Conservation (phyloP, 2,888 invertebrate genomes). For the Euplexia lucipara region DNA sequence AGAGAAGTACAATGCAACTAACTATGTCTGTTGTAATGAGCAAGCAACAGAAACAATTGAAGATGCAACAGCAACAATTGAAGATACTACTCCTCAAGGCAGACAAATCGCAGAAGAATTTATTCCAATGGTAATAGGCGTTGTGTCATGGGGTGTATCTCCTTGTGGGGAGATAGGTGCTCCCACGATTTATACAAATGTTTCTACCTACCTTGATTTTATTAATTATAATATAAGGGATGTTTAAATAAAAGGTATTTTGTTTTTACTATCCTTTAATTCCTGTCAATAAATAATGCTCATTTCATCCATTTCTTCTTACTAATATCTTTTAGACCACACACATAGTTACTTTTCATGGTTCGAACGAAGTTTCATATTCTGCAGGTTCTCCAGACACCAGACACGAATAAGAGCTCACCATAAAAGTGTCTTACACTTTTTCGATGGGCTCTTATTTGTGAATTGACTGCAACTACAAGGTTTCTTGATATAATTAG, state of each 20-base stretch:
- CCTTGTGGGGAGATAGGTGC: slow-evolving; percentile 89
- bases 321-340: background rate
- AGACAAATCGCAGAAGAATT: slow-evolving; percentile 55
- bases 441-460: too few relatives aligned
- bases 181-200: slow-evolving; percentile 90
- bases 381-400: too few relatives aligned
- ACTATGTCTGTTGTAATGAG: slow-evolving; percentile 36
- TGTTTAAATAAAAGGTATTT: slow-evolving; percentile 49
- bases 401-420: too few relatives aligned
- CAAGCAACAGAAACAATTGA: slow-evolving; percentile 16
- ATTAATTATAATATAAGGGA: slow-evolving; percentile 72
- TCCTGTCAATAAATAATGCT: slow-evolving; percentile 47
- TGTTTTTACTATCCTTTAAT: slow-evolving; percentile 46
- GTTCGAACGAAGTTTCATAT: too few relatives aligned
- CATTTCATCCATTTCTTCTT: slow-evolving; percentile 9
- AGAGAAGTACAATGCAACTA: slow-evolving; percentile 39
- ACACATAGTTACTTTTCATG: too few relatives aligned
- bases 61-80: background rate
- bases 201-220: slow-evolving; percentile 86
- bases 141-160: slow-evolving; percentile 90
- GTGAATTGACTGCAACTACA: too few relatives aligned
- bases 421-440: too few relatives aligned
- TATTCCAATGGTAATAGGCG: slow-evolving; percentile 83
- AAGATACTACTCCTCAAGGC: slow-evolving; percentile 18
- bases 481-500: too few relatives aligned